Conservation (phyloP, 2,113 vertebrate species). For the Raja brachyura region DNA sequence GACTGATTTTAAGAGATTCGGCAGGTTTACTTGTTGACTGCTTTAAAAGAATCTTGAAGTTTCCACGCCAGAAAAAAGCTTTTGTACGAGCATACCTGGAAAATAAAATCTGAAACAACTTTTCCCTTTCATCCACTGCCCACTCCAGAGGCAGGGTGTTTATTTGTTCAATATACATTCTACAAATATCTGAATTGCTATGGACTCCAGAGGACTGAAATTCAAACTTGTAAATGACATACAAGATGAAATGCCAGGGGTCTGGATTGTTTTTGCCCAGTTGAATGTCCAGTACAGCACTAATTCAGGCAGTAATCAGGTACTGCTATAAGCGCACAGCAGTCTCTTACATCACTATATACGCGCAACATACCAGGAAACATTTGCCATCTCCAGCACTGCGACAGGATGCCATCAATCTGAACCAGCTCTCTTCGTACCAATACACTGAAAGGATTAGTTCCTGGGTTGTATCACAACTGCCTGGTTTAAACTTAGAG, state of each 20-base stretch:
- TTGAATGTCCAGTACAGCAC: background rate
- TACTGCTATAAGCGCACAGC: background rate
- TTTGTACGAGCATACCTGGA: background rate
- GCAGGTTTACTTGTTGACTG: background rate
- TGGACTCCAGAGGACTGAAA: background rate
- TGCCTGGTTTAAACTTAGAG: background rate
- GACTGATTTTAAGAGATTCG: background rate
- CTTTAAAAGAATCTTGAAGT: background rate
- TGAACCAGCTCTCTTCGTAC: background rate
- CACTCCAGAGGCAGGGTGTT: background rate
- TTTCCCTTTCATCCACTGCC: background rate
- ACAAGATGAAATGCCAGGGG: background rate
- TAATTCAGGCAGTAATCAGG: background rate
- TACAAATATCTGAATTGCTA: background rate
- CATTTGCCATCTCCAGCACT: background rate
- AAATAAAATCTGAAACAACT: slow-evolving; percentile 27
- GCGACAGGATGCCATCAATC: background rate
- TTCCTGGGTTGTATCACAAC: background rate
- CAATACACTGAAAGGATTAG: background rate
- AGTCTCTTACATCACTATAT: background rate
- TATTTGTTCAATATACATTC: background rate
- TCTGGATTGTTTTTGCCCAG: background rate
- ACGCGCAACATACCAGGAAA: background rate
- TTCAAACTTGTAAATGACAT: slow-evolving; percentile 4
- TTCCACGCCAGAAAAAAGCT: background rate